These are phyloP conservation scores for Danio aesculapii DNA, from an alignment of 2,797 vertebrate genomes.

Conservation along the genomic window DNA sequence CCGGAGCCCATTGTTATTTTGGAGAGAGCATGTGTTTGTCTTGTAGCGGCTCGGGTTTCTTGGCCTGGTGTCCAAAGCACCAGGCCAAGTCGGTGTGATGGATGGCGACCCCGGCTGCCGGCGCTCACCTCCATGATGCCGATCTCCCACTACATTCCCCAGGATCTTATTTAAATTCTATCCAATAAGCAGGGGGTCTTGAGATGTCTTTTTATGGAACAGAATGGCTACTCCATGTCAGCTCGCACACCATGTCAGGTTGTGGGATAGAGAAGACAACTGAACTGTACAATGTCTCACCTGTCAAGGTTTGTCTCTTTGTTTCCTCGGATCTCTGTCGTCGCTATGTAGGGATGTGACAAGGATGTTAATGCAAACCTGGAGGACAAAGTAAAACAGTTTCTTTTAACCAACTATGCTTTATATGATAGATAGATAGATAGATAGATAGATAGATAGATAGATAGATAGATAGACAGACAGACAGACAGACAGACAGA, in stretches of 20 bases:
- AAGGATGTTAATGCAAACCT: conserved; percentile 5
- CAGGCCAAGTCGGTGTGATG: conserved; percentile 60
- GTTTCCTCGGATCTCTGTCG: conserved; percentile 17
- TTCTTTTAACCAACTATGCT: too few species aligned
- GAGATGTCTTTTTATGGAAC: conserved; percentile 60
- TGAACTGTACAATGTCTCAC: conserved; percentile 60
- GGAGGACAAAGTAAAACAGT: neutral
- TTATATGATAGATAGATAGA: too few species aligned
- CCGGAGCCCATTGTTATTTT: conserved; percentile 84
- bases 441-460: too few species aligned
- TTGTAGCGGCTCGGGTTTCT: conserved; percentile 81
- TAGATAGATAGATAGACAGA: too few species aligned
- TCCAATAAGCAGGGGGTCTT: conserved; percentile 62
- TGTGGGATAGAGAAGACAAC: conserved; percentile 42
- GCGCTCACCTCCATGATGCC: conserved; percentile 38
- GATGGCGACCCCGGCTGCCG: conserved; percentile 72
- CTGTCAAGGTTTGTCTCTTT: conserved; percentile 33
- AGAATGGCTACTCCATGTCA: conserved; percentile 44
- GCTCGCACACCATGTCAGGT: conserved; percentile 29
- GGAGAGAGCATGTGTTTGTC: conserved; percentile 86
- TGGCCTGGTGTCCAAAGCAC: conserved; percentile 58
- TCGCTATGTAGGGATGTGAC: neutral
- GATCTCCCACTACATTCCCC: conserved; percentile 67
- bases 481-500: too few species aligned
- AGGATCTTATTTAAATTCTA: conserved; percentile 72